Base-by-base conservation (phyloP, 2,888 invertebrate species). In the Euclidia mi region DNA sequence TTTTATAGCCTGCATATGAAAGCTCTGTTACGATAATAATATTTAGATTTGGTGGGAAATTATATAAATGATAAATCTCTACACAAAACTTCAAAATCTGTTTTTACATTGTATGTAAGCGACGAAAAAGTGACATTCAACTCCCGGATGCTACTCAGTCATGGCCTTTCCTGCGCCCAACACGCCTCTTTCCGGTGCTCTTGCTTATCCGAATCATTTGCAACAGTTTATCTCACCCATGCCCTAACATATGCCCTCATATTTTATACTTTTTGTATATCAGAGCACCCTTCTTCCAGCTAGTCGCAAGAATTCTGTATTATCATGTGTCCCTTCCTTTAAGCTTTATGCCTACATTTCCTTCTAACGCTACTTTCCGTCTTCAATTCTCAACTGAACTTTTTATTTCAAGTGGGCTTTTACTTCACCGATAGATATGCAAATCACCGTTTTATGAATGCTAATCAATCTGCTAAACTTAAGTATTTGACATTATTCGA, bases 401-500 rank as follows among this genome's bases (percentile, higher is more conserved):
- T 40, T 35, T 35, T 35, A 31, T 45, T 32, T 37, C 25, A 3
- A 28, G 18, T 11, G 32, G 2, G 31, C 9, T 12, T 40, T 37
- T 32, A 38, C 11, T 44, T 20, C 37, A 15, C 11, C 29, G 28
- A 43, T 42, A 49, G 17, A 42, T 51, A 50, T 50, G 42, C 35
- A 40, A 44, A 49, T 40, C 28, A 7, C 7, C 17, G 10, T 42
- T 66, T 58, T 59, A 53, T 40, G 44, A 58, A 51, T 65, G 43
- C 61, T 57, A 70, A 68, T 68, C 49, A 70, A 55, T 52, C 32
- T 34, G 31, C 35, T 48, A 20, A 55, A 52, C 35, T 57, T 49
- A 57, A 55, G 46, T 25, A 58, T 62, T 65, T 71, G 52, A 53
- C 56, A 58, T 51, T 43, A 53, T 46, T 50, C 48, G 67, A 66